These are phyloP conservation scores for Osmoderma eremita DNA, from an alignment of 2,888 invertebrate species.

Conservation along the genomic window DNA sequence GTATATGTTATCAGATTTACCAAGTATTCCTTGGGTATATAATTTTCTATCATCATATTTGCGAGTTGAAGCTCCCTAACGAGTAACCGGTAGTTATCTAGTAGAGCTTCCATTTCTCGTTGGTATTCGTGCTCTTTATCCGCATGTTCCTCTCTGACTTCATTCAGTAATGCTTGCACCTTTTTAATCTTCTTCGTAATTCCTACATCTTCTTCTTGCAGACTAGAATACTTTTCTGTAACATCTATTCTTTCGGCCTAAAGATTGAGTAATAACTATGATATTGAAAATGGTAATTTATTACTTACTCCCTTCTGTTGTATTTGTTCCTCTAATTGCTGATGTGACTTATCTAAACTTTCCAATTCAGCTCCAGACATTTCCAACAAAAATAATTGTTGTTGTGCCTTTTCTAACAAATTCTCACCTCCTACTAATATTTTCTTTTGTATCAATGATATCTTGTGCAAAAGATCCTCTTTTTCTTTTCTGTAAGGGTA, in stretches of 20 bases:
- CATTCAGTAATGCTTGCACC: slow-evolving; percentile 86
- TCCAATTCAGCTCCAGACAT: slow-evolving; percentile 87
- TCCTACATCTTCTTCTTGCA: slow-evolving; percentile 95
- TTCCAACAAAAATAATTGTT: slow-evolving; percentile 89
- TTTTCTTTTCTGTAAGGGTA: slow-evolving; percentile 73
- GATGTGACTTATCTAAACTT: slow-evolving; percentile 80
- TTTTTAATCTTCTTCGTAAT: slow-evolving; percentile 93
- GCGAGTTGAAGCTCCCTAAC: slow-evolving; percentile 91
- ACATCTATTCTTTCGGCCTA: slow-evolving; percentile 90
- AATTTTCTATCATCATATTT: slow-evolving; percentile 89
- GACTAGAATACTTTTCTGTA: slow-evolving; percentile 91
- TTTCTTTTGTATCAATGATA: slow-evolving; percentile 91
- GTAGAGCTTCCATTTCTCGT: slow-evolving; percentile 94
- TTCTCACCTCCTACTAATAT: slow-evolving; percentile 98
- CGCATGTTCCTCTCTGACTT: slow-evolving; percentile 84
- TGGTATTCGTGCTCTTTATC: slow-evolving; percentile 95
- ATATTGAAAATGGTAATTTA: slow-evolving; percentile 14
- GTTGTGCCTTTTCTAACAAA: slow-evolving; percentile 94
- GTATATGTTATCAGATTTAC: slow-evolving; percentile 64
- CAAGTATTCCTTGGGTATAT: slow-evolving; percentile 94
- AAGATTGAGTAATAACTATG: slow-evolving; percentile 43
- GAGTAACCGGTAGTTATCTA: slow-evolving; percentile 91
- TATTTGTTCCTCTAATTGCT: slow-evolving; percentile 81
- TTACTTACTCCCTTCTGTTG: slow-evolving; percentile 81
- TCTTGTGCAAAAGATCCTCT: slow-evolving; percentile 83